phyloP scores from a whole-genome alignment of 2,797 vertebrate genomes.

The Scolopax rusticola region DNA sequence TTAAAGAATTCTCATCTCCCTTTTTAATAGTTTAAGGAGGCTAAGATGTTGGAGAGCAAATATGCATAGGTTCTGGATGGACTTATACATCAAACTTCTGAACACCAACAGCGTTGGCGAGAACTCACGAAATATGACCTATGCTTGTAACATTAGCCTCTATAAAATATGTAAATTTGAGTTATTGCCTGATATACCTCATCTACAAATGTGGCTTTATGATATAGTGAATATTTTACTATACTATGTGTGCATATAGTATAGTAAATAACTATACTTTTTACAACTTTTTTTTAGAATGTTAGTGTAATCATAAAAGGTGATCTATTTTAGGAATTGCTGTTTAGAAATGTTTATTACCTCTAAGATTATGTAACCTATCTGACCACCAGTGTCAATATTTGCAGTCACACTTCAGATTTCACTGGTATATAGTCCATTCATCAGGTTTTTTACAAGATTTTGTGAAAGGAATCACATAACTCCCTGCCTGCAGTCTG shows the following conservation, averaged over 20 bases:
- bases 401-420: not conserved
- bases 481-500: not conserved
- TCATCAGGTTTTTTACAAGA: not conserved
- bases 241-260: not conserved
- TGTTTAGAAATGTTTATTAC: not conserved
- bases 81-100: not conserved
- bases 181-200: not conserved
- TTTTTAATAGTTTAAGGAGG: not conserved
- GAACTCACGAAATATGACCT: not conserved
- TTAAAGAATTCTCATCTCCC: not conserved
- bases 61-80: not conserved
- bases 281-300: not conserved
- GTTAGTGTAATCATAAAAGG: not conserved
- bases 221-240: not conserved
- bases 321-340: not conserved
- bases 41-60: not conserved
- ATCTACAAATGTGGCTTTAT: not conserved
- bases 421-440: not conserved
- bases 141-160: not conserved
- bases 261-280: too few relatives aligned
- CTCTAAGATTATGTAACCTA: not conserved
- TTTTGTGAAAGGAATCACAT: not conserved
- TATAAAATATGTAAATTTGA: not conserved
- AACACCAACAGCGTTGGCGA: not conserved
- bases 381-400: not conserved